These are phyloP conservation scores for Lethrus apterus DNA, from an alignment of 1,140 invertebrate species.

Conservation along the genomic window DNA sequence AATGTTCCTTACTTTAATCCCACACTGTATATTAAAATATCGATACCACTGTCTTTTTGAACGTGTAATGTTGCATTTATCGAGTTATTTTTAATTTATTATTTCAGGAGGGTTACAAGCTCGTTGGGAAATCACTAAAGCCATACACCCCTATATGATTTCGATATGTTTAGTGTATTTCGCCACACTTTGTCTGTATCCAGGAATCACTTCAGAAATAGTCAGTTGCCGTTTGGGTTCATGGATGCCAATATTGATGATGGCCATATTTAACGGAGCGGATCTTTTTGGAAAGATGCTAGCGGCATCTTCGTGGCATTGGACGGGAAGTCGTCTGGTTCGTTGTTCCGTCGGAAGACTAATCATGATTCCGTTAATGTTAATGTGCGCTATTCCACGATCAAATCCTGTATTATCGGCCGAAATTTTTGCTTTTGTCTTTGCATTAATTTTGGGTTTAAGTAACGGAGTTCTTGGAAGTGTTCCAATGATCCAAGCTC, in stretches of 20 bases:
- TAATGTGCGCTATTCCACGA: slow-evolving; percentile 71
- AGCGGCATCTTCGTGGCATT: slow-evolving; percentile 71
- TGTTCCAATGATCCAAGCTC: slow-evolving; percentile 85
- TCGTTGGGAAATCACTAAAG: slow-evolving; percentile 67
- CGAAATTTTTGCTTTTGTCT: slow-evolving; percentile 60
- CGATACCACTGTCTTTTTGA: too few relatives aligned
- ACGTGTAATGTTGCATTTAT: too few relatives aligned
- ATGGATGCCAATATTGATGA: slow-evolving; percentile 88
- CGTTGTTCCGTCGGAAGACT: slow-evolving; percentile 55
- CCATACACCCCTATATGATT: slow-evolving; percentile 83
- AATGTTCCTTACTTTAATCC: too few relatives aligned
- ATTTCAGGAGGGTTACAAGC: slow-evolving; percentile 59
- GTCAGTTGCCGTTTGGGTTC: slow-evolving; percentile 70
- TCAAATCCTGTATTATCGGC: slow-evolving; percentile 61
- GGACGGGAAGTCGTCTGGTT: slow-evolving; percentile 67
- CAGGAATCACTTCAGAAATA: slow-evolving; percentile 83
- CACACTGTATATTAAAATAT: too few relatives aligned
- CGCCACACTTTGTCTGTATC: slow-evolving; percentile 80
- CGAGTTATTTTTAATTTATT: too few relatives aligned
- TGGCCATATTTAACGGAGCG: slow-evolving; percentile 79
- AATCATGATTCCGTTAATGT: slow-evolving; percentile 69
- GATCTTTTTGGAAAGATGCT: slow-evolving; percentile 76
- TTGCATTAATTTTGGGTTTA: slow-evolving; percentile 69
- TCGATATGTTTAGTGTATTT: slow-evolving; percentile 81
- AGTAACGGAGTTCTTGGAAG: slow-evolving; percentile 83